Conservation (phyloP, 2,113 vertebrate species). For the Chaetorhynchus papuensis region DNA sequence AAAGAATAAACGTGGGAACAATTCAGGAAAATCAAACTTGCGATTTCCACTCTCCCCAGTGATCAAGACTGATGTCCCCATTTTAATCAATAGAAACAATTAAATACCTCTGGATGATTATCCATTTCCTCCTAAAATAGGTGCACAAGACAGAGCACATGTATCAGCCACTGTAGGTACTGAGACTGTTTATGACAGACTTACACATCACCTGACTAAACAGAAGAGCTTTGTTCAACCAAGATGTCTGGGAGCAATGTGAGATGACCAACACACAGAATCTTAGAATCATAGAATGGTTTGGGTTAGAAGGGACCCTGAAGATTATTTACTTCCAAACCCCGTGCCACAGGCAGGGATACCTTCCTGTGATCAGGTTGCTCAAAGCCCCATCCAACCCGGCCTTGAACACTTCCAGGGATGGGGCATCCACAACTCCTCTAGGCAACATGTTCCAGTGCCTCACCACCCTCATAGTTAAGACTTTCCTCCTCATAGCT, state of each 20-base stretch:
- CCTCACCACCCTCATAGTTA: neutral
- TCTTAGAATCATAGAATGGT: neutral
- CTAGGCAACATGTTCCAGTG: neutral
- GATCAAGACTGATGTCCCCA: neutral
- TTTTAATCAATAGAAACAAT: neutral
- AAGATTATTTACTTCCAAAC: neutral
- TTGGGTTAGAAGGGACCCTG: neutral
- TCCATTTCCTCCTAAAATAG: neutral
- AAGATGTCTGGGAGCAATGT: neutral
- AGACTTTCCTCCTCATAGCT: neutral
- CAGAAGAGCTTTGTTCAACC: neutral
- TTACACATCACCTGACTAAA: neutral
- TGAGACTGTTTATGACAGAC: neutral
- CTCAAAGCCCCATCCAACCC: neutral
- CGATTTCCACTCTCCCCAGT: neutral
- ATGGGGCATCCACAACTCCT: neutral
- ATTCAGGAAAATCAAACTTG: neutral
- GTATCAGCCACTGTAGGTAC: neutral
- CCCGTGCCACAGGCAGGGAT: too few species aligned
- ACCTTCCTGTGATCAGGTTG: neutral
- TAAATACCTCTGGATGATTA: neutral
- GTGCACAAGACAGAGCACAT: neutral
- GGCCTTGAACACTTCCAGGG: neutral
- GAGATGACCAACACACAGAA: neutral
- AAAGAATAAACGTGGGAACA: neutral